Base-by-base conservation (phyloP, 1,140 invertebrate genomes). In the Portunus trituberculatus region DNA sequence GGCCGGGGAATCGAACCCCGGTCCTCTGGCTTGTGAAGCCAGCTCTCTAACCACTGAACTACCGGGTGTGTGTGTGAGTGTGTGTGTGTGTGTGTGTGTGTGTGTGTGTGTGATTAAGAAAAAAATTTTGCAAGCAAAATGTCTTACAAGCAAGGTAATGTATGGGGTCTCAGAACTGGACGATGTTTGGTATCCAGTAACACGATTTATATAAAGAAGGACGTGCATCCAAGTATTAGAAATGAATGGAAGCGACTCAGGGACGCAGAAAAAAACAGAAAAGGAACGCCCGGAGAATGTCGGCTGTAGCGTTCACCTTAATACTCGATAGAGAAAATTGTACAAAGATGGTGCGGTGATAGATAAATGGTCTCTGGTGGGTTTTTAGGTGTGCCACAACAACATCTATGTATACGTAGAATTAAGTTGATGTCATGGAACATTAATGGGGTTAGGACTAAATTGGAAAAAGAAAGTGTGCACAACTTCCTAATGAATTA, bases 291-390 rank as follows among this genome's bases (percentile, higher is more conserved):
- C n/a, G n/a, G n/a, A n/a, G n/a, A n/a, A n/a, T n/a, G n/a, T n/a
- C n/a, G n/a, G 90, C 8, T 52, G 45, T 52, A 52, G 10, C 25
- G 29, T 91, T n/a, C 28, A 48, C 52, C 90, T 91, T 3, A 48
- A 91, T 28, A 91, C 90, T 3, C 45, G 31, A 20, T 39, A 91
- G 52, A 25, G 46, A 7, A 46, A 91, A 48, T n/a, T 91, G 39
- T 91, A 91, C 28, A 91, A 32, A 46, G 90, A 91, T 91, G 90
- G 12, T 14, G 90, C 6, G 16, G 91, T 92, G 25, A 92, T 59
- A 31, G 52, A 92, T 12, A 76, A 32, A 16, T 92, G 59, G 67
- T 16, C 8, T 45, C 31, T 10, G 25, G 3, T n/a, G 52, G 28
- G 28, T 92, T 92, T 92, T 76, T 92, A 76, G 67, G 39, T 25